Conservation (phyloP, 2,113 vertebrate genomes). For the Peucedramus taeniatus region DNA sequence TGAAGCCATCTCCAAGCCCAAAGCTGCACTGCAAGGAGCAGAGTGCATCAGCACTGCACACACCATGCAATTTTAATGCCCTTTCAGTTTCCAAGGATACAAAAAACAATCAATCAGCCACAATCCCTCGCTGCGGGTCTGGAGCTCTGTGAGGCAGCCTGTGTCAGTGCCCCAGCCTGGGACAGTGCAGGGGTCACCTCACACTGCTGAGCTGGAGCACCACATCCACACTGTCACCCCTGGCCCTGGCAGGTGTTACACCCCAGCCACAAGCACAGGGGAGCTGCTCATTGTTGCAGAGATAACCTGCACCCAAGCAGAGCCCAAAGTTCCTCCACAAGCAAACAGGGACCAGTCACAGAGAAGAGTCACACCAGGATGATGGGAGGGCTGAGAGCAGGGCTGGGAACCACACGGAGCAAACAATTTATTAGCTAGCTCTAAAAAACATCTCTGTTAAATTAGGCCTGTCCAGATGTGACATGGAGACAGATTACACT, state of each 20-base stretch:
- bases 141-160: neutral
- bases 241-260: rapidly evolving
- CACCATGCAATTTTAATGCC: conserved; percentile 48
- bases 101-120: neutral
- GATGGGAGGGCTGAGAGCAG: neutral
- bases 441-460: neutral
- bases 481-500: neutral
- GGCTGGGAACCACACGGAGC: neutral
- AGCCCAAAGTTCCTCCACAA: neutral
- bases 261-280: neutral
- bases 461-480: neutral
- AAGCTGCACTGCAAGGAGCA: neutral
- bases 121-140: neutral
- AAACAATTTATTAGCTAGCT: neutral
- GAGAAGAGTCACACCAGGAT: neutral
- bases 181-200: rapidly evolving
- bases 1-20: neutral
- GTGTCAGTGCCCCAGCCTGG: neutral
- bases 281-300: neutral
- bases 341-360: neutral
- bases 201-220: neutral
- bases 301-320: neutral
- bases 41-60: neutral
- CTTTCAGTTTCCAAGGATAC: conserved; percentile 55
- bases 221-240: neutral